A percentile compares a stretch with the other conserved stretches of the same genome.
Evolutionary conservation across 2,888 invertebrate species (phyloP).

Genomic region (Cerastis leucographa): DNA sequence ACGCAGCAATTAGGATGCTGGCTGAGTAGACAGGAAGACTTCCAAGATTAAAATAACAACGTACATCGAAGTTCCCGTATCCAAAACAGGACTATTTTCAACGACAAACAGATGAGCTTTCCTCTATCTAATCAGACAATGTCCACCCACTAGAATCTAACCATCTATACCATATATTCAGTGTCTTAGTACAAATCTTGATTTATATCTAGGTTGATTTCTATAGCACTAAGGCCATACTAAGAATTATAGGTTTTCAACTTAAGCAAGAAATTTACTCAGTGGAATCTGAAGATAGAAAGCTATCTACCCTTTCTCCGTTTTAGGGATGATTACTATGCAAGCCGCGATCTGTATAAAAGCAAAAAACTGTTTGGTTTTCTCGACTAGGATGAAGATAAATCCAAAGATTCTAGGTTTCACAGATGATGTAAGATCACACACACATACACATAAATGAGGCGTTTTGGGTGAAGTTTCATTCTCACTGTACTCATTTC

Average conservation of each 20-base stretch:
- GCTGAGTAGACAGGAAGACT: too few species aligned
- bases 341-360: background rate
- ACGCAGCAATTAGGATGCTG: too few species aligned
- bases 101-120: constrained; percentile 18
- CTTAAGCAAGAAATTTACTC: background rate
- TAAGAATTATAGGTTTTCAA: background rate
- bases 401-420: background rate
- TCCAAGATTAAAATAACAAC: background rate
- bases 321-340: constrained; percentile 11
- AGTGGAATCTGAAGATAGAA: background rate
- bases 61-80: background rate
- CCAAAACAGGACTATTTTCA: constrained; percentile 25
- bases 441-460: background rate
- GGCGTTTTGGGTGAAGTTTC: too few species aligned
- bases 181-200: constrained; percentile 3
- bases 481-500: background rate
- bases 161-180: constrained; percentile 11
- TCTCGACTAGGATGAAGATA: background rate
- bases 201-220: constrained; percentile 4
- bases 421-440: background rate
- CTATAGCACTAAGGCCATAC: background rate
- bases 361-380: background rate
- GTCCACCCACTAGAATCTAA: constrained; percentile 42
- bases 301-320: background rate
- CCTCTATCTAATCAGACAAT: constrained; percentile 38